Conservation (phyloP, 2,888 invertebrate species). For the Pristionchus maxplancki region DNA sequence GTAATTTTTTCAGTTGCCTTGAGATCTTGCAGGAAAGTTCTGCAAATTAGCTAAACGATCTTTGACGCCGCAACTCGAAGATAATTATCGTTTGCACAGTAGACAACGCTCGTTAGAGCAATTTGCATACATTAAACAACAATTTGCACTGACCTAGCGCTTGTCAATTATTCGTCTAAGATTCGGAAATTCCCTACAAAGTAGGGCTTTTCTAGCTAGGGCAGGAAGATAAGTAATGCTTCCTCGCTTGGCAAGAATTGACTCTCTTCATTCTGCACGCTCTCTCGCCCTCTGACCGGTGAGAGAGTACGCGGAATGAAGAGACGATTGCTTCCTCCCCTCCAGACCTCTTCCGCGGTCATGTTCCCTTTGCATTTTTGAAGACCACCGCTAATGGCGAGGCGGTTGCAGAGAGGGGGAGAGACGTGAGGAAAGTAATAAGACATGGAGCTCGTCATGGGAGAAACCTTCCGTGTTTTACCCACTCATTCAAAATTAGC, state of each 20-base stretch:
- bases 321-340: background rate
- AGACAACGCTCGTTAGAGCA: background rate
- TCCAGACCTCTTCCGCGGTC: background rate
- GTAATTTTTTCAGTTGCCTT: no score
- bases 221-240: background rate
- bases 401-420: background rate
- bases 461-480: no score
- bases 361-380: slow-evolving; percentile 25
- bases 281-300: background rate
- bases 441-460: background rate
- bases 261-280: no score
- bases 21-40: no score
- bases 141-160: background rate
- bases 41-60: no score
- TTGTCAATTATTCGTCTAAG: background rate
- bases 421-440: background rate
- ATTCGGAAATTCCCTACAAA: background rate
- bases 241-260: no score
- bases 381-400: slow-evolving; percentile 2
- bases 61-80: no score
- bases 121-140: background rate
- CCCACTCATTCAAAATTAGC: no score
- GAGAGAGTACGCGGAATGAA: no score
- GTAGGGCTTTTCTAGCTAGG: no score
- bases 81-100: background rate